Base-by-base conservation (phyloP, 2,113 vertebrate genomes). In the Puntigrus tetrazona region DNA sequence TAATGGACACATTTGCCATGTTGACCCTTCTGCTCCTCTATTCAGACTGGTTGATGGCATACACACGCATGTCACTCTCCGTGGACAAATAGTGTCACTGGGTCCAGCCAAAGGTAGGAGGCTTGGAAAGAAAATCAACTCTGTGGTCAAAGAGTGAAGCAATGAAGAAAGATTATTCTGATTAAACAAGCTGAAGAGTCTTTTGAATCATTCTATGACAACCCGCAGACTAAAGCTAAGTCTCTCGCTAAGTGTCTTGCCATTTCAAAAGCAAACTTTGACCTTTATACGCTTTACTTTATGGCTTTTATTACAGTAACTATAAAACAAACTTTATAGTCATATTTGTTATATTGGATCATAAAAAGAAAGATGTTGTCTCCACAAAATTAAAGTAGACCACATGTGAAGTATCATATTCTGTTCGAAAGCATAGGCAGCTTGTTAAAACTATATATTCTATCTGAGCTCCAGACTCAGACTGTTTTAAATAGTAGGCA, bases 1-100 rank as follows among this genome's bases (percentile, higher is more conserved):
- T 90, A 92, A 93, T 92, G 87, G 82, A 90, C 90, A 88, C 89
- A 92, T 93, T 91, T 90, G 89, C 88, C 81, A 87, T 77, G 84
- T 87, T 90, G 92, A 93, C 92, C 92, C 91, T 91, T 89, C 85
- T 87, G 86, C 75, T 83, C 85, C 61, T 81, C 83, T 36, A 41
- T 84, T 50, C 50, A 67, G 47, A 43, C 75, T 57, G 55, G 87
- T 86, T 74, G 83, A 79, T 31, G 29, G 50, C 65, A 83, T 65
- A 82, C 63, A 85, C 31, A 14, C 47, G 69, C 43, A 25, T 81
- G 84, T 85, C 77, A 69, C 74, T 87, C 81, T 82, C 22, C 59
- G 27, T 34, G n/a, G 83, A 86, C 69, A 84, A 81, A 87, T 45
- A 50, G 50, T 69, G 73, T 73, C 50, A 78, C 25, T 29, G 41